Evolutionary conservation across 2,888 invertebrate genomes (phyloP), one percentile per base, ranked within the genome.

Genomic region (Baronia brevicornis): DNA sequence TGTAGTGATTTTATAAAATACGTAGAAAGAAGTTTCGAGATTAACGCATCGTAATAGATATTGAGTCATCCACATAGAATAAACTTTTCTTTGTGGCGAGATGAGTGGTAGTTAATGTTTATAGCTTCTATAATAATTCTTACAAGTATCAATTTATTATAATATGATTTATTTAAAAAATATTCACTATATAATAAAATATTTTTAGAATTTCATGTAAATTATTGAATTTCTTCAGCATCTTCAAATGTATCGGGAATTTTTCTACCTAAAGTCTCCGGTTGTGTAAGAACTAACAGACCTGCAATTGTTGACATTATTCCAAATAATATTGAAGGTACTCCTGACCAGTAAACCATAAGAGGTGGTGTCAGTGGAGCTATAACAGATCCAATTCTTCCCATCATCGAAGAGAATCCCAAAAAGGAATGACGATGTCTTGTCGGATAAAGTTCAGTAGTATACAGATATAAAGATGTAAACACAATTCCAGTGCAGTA

Each of bases 371-470:
- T 89, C 49, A 91, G 87, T 1, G 91, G 91, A 1, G 91, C 88
- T 28, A 90, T 52, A 51, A 91, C 87, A 0, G 90, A 90, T 0
- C 91, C 91, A 31, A 91, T 79, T 4, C 91, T 84, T 7, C 91
- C 91, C 46, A 90, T 75, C 89, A 90, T 91, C 2, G 90, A 90
- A 44, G 91, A 91, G 33, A 88, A 84, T 0, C 88, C 90, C 33
- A 91, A 73, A 42, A 90, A 80, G 14, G 90, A 88, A 52, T 91
- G 90, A 2, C 91, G 84, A 12, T 90, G 77, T 43, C 86, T 86
- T 2, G 91, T 91, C 1, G 91, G 91, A 56, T 91, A 91, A 46
- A 91, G 66, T 61, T 91, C 91, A n/a, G 90, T 86, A 2, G 91
- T 90, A 52, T 86, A 90, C 31, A 90, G 78, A 58, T 91, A 91